A percentile compares a stretch with the other conserved stretches of the same genome.
Conservation (phyloP, 2,113 vertebrate species). For the Trichechus manatus region DNA sequence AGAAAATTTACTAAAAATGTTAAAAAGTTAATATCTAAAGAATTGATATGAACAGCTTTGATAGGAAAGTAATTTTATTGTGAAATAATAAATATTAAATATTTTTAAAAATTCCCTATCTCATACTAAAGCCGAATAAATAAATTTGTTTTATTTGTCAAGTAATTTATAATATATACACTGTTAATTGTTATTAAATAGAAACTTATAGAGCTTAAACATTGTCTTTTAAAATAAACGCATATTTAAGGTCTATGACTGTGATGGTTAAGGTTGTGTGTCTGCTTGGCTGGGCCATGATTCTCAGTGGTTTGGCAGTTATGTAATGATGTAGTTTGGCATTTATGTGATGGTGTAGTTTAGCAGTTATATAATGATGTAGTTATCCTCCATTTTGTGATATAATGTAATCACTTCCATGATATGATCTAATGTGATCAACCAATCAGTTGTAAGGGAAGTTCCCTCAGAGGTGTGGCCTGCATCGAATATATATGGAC, state of each 20-base stretch:
- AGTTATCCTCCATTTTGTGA: no score
- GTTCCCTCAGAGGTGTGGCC: no score
- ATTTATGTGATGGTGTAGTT: no score
- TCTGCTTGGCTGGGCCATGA: no score
- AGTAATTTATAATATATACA: conserved; percentile 19
- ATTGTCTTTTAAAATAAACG: neutral
- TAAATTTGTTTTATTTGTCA: neutral
- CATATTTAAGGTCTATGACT: neutral
- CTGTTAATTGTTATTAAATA: neutral
- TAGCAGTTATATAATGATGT: no score
- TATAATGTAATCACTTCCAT: no score
- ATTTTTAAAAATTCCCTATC: neutral
- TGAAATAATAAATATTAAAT: neutral
- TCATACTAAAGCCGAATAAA: neutral
- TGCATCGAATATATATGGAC: no score
- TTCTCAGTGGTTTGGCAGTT: no score
- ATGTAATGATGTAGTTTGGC: no score
- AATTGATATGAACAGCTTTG: neutral
- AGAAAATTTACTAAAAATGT: neutral
- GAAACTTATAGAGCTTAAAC: neutral
- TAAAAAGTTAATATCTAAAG: neutral
- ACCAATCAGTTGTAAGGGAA: no score
- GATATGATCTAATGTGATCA: no score
- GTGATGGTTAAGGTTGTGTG: no score
- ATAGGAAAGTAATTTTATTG: neutral